phyloP scores from a whole-genome alignment of 2,797 vertebrate species.

The Labeo calbasu region DNA sequence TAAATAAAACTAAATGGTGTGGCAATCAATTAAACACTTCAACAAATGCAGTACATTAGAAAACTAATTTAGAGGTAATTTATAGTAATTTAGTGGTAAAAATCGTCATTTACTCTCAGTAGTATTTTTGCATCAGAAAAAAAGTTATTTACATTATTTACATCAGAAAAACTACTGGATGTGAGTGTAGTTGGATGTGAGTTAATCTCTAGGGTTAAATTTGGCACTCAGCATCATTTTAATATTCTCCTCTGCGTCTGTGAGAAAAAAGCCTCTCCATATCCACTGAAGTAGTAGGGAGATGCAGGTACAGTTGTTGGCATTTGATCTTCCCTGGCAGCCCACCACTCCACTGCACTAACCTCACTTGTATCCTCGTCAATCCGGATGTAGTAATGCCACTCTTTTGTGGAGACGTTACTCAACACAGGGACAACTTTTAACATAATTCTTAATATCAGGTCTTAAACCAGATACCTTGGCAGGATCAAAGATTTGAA shows the following conservation, averaged over 20 bases:
- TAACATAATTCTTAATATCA: not conserved
- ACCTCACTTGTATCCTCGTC: not conserved
- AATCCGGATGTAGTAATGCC: not conserved
- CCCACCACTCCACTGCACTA: not conserved
- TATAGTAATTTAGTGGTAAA: no score
- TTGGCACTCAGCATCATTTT: not conserved
- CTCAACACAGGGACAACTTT: not conserved
- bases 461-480: not conserved
- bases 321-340: not conserved
- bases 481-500: not conserved
- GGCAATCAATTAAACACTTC: no score
- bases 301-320: not conserved
- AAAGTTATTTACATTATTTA: no score
- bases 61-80: no score
- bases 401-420: not conserved
- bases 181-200: no score
- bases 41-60: no score
- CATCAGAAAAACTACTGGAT: no score
- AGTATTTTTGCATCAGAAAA: no score
- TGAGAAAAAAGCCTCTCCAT: constrained; percentile 27
- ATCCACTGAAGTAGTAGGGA: constrained; percentile 30
- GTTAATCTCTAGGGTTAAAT: no score
- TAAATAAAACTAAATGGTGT: no score
- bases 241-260: not conserved
- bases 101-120: no score